Evolutionary conservation across 2,888 invertebrate genomes (phyloP).

Genomic region (Tetramorium bicarinatum): DNA sequence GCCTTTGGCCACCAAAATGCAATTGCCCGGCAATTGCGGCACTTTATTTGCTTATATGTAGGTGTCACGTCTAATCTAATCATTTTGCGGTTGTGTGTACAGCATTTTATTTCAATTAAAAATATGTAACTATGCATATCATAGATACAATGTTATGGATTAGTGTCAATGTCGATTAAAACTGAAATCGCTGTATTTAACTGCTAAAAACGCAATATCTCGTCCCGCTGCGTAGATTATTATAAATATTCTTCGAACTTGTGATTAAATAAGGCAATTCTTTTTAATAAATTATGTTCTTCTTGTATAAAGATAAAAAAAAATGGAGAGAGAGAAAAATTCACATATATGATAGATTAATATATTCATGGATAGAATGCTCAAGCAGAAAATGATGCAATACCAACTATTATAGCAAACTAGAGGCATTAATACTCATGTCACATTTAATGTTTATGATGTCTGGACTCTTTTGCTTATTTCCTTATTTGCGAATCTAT

Average conservation of each 20-base stretch:
- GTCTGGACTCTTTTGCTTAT: not conserved
- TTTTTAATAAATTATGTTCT: slow-evolving; percentile 1
- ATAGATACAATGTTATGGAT: not conserved
- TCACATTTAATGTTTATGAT: slow-evolving; percentile 30
- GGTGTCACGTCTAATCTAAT: not conserved
- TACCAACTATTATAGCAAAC: slow-evolving; percentile 9
- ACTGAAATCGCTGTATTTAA: not conserved
- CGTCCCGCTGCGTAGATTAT: not conserved
- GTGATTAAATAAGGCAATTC: not conserved
- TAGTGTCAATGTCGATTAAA: slow-evolving; percentile 18
- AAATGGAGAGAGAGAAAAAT: not conserved
- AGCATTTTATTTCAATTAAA: slow-evolving; percentile 10
- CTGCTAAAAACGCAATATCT: not conserved
- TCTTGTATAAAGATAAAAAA: not conserved
- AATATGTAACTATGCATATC: slow-evolving; percentile 3
- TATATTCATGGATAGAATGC: not conserved
- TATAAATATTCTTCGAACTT: slow-evolving; percentile 22
- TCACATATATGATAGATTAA: slow-evolving; percentile 15
- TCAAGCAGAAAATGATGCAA: slow-evolving; percentile 28
- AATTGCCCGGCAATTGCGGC: not conserved
- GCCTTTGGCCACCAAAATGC: not conserved
- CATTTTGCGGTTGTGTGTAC: not conserved
- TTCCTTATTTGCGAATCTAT: slow-evolving; percentile 12
- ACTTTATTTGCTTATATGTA: not conserved
- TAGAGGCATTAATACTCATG: slow-evolving; percentile 12